Evolutionary conservation across 2,888 invertebrate genomes (phyloP).

Genomic region (Sympetrum striolatum): DNA sequence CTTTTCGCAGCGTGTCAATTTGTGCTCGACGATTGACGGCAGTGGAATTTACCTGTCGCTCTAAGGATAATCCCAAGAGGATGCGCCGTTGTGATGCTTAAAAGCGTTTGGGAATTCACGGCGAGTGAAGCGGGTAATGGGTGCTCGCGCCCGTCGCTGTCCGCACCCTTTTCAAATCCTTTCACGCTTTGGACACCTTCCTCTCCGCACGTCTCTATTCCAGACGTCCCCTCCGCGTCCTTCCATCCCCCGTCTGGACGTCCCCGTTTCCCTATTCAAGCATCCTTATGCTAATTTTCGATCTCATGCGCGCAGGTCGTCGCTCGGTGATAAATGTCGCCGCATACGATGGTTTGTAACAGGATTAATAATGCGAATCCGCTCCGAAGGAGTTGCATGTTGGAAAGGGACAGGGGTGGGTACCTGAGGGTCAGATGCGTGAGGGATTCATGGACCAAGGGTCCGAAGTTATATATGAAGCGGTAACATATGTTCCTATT

Average conservation of each 20-base stretch:
- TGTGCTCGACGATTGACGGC: conserved; percentile 11
- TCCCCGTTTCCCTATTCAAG: neutral
- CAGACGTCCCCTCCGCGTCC: neutral
- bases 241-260: neutral
- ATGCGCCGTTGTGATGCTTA: neutral
- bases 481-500: too few relatives aligned
- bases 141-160: neutral
- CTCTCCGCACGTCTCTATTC: neutral
- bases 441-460: too few relatives aligned
- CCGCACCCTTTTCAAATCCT: neutral
- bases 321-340: too few relatives aligned
- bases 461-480: too few relatives aligned
- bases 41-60: conserved; percentile 28
- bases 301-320: neutral
- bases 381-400: too few relatives aligned
- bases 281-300: neutral
- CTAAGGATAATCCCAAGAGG: conserved; percentile 9
- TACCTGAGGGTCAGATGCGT: too few relatives aligned
- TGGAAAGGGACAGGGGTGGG: too few relatives aligned
- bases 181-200: neutral
- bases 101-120: neutral
- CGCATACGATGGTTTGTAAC: too few relatives aligned
- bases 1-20: conserved; percentile 20
- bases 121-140: neutral
- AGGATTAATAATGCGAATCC: too few relatives aligned